A percentile compares a stretch with the other conserved stretches of the same genome.
These are phyloP conservation scores for Cliona cf. orientalis DNA, from an alignment of 37 sponge, comb jelly and placozoan species.

Conservation along the genomic window DNA sequence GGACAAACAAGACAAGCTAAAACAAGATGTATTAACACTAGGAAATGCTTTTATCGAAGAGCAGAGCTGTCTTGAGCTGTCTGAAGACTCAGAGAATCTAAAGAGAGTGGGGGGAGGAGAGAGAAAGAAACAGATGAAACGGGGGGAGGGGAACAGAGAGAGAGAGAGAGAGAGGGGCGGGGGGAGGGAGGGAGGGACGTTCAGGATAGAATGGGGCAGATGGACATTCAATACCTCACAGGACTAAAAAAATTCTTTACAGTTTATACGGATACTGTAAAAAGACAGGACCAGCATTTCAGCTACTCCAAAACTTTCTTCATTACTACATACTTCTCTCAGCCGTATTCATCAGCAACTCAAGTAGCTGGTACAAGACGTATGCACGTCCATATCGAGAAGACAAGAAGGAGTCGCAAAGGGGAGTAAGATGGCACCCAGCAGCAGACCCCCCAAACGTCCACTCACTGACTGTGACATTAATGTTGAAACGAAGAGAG, in stretches of 20 bases:
- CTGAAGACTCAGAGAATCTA: too few relatives aligned
- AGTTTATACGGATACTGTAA: neutral
- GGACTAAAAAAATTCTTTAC: conserved; percentile 11
- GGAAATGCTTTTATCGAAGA: conserved; percentile 12
- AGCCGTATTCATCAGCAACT: neutral
- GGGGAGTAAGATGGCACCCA: conserved; percentile 2
- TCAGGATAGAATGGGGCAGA: too few relatives aligned
- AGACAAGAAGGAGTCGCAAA: neutral
- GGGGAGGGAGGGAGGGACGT: too few relatives aligned
- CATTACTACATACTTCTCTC: conserved; percentile 3
- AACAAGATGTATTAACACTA: too few relatives aligned
- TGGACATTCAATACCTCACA: too few relatives aligned
- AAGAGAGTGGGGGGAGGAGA: too few relatives aligned
- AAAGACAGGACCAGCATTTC: neutral
- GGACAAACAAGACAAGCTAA: too few relatives aligned
- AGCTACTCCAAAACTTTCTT: conserved; percentile 7
- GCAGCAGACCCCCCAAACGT: neutral
- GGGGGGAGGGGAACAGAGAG: too few relatives aligned
- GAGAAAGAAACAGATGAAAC: neutral
- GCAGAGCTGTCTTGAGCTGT: too few relatives aligned
- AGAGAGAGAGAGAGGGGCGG: too few relatives aligned
- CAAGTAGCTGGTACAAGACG: neutral
- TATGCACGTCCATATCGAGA: conserved; percentile 1
- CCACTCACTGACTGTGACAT: neutral
- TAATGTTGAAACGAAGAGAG: neutral